Evolutionary conservation across 1,140 invertebrate genomes (phyloP).

Genomic region (Lepidurus apus): DNA sequence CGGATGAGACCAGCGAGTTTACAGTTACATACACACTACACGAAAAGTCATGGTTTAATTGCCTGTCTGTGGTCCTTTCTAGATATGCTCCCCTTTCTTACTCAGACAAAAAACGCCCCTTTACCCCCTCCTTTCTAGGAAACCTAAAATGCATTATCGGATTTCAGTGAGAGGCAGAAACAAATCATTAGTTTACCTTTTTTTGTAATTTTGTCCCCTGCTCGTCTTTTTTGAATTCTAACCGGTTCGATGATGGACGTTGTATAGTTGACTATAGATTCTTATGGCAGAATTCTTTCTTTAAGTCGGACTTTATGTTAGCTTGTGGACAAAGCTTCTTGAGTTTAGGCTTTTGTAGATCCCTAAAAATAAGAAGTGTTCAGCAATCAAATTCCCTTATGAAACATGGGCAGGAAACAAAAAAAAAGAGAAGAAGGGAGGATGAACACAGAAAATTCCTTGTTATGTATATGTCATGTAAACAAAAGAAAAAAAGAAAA

Average conservation of each 20-base stretch:
- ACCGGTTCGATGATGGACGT: conserved; percentile 3
- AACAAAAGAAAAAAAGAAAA: conserved; percentile 12
- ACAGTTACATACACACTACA: conserved; percentile 14
- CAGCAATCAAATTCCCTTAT: background rate
- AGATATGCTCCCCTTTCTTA: conserved; percentile 18
- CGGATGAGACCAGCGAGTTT: background rate
- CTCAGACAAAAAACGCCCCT: background rate
- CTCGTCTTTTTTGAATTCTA: conserved; percentile 1
- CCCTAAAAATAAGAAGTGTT: background rate
- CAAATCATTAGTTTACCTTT: background rate
- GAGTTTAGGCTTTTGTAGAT: conserved; percentile 11
- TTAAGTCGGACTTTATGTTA: background rate
- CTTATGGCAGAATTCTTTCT: background rate
- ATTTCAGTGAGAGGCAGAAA: background rate
- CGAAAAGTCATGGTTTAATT: conserved; percentile 12
- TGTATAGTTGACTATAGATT: conserved; percentile 10
- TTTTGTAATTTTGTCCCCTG: background rate
- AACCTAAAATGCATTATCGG: background rate
- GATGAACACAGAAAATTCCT: background rate
- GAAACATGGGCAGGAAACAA: background rate
- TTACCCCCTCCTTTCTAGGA: background rate
- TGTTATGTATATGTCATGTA: conserved; percentile 7
- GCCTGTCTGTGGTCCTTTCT: conserved; percentile 20
- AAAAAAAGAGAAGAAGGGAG: background rate
- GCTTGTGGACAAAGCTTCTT: background rate